These are phyloP conservation scores for Hydropsyche tenuis DNA, from an alignment of 1,140 invertebrate genomes.

Conservation along the genomic window DNA sequence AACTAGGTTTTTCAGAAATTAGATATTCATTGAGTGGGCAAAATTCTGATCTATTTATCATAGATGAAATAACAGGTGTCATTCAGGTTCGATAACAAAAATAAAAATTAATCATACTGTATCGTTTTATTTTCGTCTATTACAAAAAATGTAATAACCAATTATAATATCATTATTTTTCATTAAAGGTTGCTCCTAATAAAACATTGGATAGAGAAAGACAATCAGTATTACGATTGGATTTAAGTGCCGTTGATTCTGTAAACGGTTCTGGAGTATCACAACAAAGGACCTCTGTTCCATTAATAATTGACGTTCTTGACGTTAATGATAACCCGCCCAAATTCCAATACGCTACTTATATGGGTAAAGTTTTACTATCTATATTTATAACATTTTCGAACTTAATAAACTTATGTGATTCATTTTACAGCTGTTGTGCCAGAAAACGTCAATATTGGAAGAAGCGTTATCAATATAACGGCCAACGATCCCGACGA, in stretches of 20 bases:
- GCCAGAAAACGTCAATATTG: conserved; percentile 74
- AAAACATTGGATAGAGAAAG: conserved; percentile 77
- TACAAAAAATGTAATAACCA: no score
- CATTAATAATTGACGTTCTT: conserved; percentile 74
- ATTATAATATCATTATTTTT: conserved; percentile 28
- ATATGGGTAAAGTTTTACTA: conserved; percentile 56
- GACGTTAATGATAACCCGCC: conserved; percentile 87
- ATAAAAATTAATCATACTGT: background rate
- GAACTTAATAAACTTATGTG: conserved; percentile 39
- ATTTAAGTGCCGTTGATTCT: conserved; percentile 76
- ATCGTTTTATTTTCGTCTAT: conserved; percentile 38
- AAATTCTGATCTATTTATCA: conserved; percentile 73
- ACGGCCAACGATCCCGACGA: conserved; percentile 81
- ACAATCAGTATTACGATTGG: conserved; percentile 71
- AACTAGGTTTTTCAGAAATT: conserved; percentile 71
- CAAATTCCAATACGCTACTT: conserved; percentile 57
- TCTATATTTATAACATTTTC: conserved; percentile 53
- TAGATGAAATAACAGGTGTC: conserved; percentile 71
- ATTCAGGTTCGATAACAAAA: conserved; percentile 60
- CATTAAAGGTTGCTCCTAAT: conserved; percentile 67
- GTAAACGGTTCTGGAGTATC: conserved; percentile 66
- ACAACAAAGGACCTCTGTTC: conserved; percentile 66
- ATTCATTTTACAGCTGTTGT: conserved; percentile 65
- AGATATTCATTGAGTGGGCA: conserved; percentile 74
- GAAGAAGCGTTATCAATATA: conserved; percentile 74